Percentiles rank a stretch among this genome's conserved stretches.
Evolutionary conservation across 1,140 invertebrate species (phyloP).

Genomic region (Drosophila auraria): DNA sequence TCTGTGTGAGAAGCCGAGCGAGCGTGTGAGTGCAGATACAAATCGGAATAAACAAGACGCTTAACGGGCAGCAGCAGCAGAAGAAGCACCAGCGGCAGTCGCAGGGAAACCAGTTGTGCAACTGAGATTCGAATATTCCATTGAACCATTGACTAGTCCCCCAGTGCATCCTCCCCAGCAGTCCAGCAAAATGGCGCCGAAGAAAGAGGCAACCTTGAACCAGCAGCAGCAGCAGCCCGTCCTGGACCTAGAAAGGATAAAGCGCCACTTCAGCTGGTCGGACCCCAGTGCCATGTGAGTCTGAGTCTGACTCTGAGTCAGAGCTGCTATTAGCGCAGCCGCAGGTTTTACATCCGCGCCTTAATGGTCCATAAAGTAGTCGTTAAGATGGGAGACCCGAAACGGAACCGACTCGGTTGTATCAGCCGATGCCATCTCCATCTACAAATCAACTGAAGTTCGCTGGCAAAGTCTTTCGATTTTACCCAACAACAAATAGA

Average conservation of each 20-base stretch:
- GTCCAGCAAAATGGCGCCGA: conserved; percentile 64
- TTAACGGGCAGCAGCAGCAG: conserved; percentile 45
- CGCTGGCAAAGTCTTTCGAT: conserved; percentile 23
- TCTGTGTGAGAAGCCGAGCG: conserved; percentile 44
- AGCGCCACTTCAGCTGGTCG: conserved; percentile 83
- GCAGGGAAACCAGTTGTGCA: conserved; percentile 73
- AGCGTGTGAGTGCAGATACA: conserved; percentile 42
- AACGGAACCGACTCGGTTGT: conserved; percentile 50
- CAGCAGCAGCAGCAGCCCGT: conserved; percentile 66
- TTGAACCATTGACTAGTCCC: conserved; percentile 47
- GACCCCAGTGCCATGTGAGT: conserved; percentile 84
- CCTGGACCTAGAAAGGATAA: conserved; percentile 81
- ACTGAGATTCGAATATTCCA: conserved; percentile 62
- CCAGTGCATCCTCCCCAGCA: conserved; percentile 31
- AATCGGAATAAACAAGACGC: conserved; percentile 63
- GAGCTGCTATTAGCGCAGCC: conserved; percentile 3
- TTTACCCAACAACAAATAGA: conserved; percentile 42
- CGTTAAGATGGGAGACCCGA: conserved; percentile 24
- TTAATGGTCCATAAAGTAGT: conserved; percentile 54
- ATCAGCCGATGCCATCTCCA: conserved; percentile 21
- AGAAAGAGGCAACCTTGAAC: conserved; percentile 79
- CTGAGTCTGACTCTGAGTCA: conserved; percentile 18
- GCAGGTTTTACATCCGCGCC: conserved; percentile 25
- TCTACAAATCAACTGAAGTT: conserved; percentile 26
- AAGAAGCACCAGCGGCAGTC: neutral